These are phyloP conservation scores for Macrotrachela quadricornifera DNA, from an alignment of 1,140 invertebrate genomes.

Conservation along the genomic window DNA sequence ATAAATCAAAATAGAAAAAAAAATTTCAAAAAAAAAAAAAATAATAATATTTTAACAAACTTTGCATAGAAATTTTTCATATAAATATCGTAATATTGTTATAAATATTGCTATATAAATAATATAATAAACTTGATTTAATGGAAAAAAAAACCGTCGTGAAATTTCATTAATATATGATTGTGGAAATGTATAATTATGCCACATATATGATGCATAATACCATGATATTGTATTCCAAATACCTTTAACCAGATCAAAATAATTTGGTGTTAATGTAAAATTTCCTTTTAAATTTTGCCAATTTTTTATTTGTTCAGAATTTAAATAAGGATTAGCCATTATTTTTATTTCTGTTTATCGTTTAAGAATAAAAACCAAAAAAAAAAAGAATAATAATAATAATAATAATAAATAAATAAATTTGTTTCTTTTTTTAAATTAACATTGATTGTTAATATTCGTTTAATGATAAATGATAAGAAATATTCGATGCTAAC, in stretches of 20 bases:
- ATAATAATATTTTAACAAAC: not conserved
- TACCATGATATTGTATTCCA: constrained; percentile 5
- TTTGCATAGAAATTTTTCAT: not conserved
- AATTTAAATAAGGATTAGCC: too few species aligned
- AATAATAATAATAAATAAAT: too few species aligned
- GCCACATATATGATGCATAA: constrained; percentile 1
- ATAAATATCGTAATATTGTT: constrained; percentile 1
- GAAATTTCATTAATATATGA: constrained; percentile 2
- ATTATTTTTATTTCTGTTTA: too few species aligned
- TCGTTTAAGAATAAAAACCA: too few species aligned
- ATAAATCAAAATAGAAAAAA: not conserved
- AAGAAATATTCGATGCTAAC: too few species aligned
- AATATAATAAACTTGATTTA: not conserved
- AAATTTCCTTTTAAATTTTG: too few species aligned
- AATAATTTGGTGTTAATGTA: constrained; percentile 5
- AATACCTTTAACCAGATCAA: constrained; percentile 4
- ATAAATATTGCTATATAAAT: constrained; percentile 2
- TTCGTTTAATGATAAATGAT: too few species aligned
- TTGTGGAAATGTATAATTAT: constrained; percentile 2
- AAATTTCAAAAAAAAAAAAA: not conserved
- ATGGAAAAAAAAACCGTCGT: not conserved
- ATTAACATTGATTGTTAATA: too few species aligned
- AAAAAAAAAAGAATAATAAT: too few species aligned
- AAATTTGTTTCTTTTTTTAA: too few species aligned
- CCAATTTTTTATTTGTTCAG: too few species aligned